Percentiles rank a stretch among this genome's conserved stretches.
Conservation (phyloP, 2,888 invertebrate species). For the Lasioglossum villosulum region DNA sequence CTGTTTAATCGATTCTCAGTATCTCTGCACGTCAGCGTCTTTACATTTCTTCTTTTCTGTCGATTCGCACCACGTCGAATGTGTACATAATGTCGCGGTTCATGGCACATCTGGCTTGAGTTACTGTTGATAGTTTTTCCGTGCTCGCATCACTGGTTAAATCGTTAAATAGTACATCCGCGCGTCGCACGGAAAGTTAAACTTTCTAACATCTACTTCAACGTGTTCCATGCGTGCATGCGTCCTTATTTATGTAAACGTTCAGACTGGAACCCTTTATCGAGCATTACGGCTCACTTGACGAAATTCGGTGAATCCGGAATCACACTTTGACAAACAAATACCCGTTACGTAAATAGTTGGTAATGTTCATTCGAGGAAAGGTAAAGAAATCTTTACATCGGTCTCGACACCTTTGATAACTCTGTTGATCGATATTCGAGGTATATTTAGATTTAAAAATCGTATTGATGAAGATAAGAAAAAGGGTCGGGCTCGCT, state of each 20-base stretch:
- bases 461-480: background rate
- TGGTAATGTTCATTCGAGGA: background rate
- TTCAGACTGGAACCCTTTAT: too few species aligned
- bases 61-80: conserved; percentile 25
- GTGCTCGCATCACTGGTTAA: conserved; percentile 36
- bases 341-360: background rate
- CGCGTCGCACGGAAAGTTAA: background rate
- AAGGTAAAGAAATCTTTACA: background rate
- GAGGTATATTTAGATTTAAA: background rate
- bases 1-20: conserved; percentile 32
- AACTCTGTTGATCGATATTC: background rate
- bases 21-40: background rate
- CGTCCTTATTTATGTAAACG: background rate
- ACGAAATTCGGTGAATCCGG: background rate
- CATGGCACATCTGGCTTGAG: conserved; percentile 71
- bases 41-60: conserved; percentile 33
- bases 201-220: background rate
- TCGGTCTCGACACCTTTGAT: background rate
- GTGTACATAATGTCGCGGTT: conserved; percentile 61
- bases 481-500: background rate
- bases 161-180: conserved; percentile 49
- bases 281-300: background rate
- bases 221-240: background rate
- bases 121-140: conserved; percentile 69
- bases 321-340: background rate